These are phyloP conservation scores for Elephas maximus DNA, from an alignment of 2,113 vertebrate species.

Conservation along the genomic window DNA sequence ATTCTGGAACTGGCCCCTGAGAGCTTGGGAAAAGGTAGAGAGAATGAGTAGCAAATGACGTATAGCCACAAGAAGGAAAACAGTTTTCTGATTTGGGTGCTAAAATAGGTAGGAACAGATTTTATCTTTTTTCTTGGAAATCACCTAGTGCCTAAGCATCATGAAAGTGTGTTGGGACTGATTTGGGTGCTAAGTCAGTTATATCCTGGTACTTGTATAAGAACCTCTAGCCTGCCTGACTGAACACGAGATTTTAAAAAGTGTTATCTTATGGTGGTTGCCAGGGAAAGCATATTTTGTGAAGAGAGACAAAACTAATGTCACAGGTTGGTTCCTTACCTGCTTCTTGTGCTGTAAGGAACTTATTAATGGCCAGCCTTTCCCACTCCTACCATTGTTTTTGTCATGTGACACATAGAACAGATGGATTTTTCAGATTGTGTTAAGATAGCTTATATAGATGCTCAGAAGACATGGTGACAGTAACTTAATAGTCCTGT, in stretches of 20 bases:
- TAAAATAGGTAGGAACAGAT: background rate
- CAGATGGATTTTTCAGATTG: slow-evolving; percentile 28
- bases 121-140: slow-evolving; percentile 40
- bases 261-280: background rate
- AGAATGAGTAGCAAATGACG: slow-evolving; percentile 27
- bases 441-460: background rate
- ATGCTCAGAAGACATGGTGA: slow-evolving; percentile 1
- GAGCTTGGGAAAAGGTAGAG: background rate
- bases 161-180: background rate
- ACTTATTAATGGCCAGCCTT: slow-evolving; percentile 27
- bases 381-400: slow-evolving; percentile 35
- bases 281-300: slow-evolving; percentile 24
- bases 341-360: background rate
- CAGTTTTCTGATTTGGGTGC: background rate
- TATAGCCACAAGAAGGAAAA: background rate
- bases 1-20: background rate
- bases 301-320: background rate
- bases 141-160: background rate
- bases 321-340: slow-evolving; percentile 11
- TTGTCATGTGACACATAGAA: slow-evolving; percentile 17
- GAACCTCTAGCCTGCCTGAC: background rate
- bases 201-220: slow-evolving; percentile 55
- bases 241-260: slow-evolving; percentile 11
- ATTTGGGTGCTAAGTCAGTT: slow-evolving; percentile 3
- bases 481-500: background rate